These are phyloP conservation scores for Lithobates pipiens DNA, from an alignment of 2,797 vertebrate genomes.

Conservation along the genomic window DNA sequence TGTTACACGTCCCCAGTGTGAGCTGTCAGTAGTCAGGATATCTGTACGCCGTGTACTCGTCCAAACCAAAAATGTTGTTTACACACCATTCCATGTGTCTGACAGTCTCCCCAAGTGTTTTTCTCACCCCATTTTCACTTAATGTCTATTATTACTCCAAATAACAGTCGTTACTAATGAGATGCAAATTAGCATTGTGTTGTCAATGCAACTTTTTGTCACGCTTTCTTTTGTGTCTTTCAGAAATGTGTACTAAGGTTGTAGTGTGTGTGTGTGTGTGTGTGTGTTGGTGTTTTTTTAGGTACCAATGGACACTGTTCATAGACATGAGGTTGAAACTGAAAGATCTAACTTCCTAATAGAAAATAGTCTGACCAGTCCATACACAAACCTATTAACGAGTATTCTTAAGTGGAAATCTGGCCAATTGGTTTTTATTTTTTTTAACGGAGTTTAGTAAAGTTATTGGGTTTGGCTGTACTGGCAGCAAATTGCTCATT, in stretches of 20 bases:
- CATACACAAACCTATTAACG: too few relatives aligned
- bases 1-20: background rate
- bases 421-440: too few relatives aligned
- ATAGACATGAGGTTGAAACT: too few relatives aligned
- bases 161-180: conserved; percentile 10
- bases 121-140: background rate
- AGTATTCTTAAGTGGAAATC: too few relatives aligned
- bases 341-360: too few relatives aligned
- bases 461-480: too few relatives aligned
- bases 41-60: background rate
- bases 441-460: too few relatives aligned
- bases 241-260: background rate
- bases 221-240: background rate
- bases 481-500: too few relatives aligned
- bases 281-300: too few relatives aligned
- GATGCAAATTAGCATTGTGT: conserved; percentile 11
- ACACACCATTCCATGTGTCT: background rate
- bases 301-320: too few relatives aligned
- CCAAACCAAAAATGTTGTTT: background rate
- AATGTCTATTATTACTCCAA: conserved; percentile 11
- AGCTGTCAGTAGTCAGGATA: background rate
- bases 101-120: background rate
- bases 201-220: background rate
- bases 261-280: too few relatives aligned
- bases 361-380: too few relatives aligned